Evolutionary conservation across 2,797 vertebrate genomes (phyloP), one percentile per base, ranked within the genome.

Genomic region (Moxostoma hubbsi): DNA sequence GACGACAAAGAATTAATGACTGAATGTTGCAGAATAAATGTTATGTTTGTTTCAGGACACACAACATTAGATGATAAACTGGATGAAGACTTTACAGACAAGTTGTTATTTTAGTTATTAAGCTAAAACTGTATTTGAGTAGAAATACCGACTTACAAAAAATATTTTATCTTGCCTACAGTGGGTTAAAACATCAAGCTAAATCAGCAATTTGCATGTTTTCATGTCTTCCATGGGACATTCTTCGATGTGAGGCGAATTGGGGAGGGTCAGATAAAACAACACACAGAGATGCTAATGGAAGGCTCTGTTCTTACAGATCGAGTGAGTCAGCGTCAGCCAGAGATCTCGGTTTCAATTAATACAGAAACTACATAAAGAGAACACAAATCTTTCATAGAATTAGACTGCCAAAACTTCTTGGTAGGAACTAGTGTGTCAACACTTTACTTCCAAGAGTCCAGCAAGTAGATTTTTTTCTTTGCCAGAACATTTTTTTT

Each of bases 291-390:
- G 15, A 65, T 9, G 62, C 9, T n/a, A 65, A 65, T 57, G n/a
- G 13, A 64, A 46, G 62, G 13, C 36, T 1, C 9, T 74, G 9
- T 46, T 55, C 36, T 15, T 12, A 15, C 2, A 11, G 59, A 8
- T 74, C 47, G 43, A 36, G 9, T 51, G 16, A 9, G 4, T 5
- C 13, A 9, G 11, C 12, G n/a, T 45, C 12, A 9, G 43, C n/a
- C 45, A 15, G 62, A 64, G 36, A 64, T 9, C 1, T 13, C n/a
- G 13, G 13, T 43, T 11, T 13, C 12, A 4, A 11, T 64, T 64
- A 46, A 64, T 65, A 18, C 15, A 1, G 51, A 66, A 66, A 66
- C 15, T 9, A 66, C 13, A 75, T 65, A 74, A 75, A 64, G 47
- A 12, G 9, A 73, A 50, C 18, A 5, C 9, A 54, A 65, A n/a